Percentiles rank a stretch among this genome's conserved stretches.
Conservation (phyloP, 1,140 invertebrate genomes). For the Zaprionus davidi region DNA sequence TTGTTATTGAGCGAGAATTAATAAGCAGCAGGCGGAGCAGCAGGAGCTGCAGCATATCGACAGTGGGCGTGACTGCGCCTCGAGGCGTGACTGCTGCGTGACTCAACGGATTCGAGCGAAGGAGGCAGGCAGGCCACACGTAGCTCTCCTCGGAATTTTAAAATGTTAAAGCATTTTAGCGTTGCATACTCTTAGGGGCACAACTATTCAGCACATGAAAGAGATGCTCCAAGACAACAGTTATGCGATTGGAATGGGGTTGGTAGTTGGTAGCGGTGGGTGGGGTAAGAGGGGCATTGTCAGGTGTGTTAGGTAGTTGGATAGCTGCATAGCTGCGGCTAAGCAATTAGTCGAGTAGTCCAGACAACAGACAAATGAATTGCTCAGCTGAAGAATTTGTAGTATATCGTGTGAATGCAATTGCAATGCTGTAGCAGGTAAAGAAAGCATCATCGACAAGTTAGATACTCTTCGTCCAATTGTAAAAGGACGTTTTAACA, state of each 20-base stretch:
- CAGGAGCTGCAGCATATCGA: not conserved
- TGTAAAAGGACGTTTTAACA: no score
- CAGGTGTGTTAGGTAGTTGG: not conserved
- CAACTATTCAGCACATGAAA: constrained; percentile 42
- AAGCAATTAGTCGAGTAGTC: constrained; percentile 43
- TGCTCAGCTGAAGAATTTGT: not conserved
- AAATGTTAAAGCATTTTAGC: constrained; percentile 37
- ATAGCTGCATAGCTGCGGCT: constrained; percentile 17
- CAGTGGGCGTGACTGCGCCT: constrained; percentile 2
- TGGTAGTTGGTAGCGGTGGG: not conserved
- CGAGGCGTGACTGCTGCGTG: constrained; percentile 7
- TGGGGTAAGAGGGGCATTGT: not conserved
- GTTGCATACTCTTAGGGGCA: constrained; percentile 33
- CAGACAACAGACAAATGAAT: constrained; percentile 10
- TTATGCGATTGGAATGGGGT: not conserved
- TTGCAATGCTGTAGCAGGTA: not conserved
- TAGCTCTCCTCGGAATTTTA: constrained; percentile 33
- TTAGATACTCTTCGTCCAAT: not conserved
- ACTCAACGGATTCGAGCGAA: not conserved
- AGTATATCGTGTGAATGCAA: not conserved
- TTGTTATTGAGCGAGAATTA: constrained; percentile 58
- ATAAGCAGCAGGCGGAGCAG: constrained; percentile 50
- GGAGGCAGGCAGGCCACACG: not conserved
- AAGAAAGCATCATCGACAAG: not conserved
- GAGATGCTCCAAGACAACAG: constrained; percentile 7